phyloP scores from a whole-genome alignment of 2,888 invertebrate species.

The Tetheella fluctuosa region DNA sequence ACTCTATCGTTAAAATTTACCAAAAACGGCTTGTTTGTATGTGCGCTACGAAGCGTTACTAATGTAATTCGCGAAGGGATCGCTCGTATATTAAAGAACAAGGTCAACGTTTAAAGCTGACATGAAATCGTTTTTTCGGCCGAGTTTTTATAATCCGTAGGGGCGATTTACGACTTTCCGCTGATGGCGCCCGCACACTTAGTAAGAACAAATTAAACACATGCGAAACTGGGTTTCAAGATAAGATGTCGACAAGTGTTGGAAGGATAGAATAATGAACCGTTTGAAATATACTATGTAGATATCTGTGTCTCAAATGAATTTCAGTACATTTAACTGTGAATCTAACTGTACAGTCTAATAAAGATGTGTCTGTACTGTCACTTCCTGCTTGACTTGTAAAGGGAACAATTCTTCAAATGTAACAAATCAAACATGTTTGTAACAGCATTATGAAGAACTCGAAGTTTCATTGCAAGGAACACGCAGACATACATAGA shows the following conservation, averaged over 20 bases:
- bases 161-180: conserved; percentile 22
- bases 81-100: conserved; percentile 40
- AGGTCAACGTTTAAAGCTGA: conserved; percentile 45
- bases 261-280: conserved; percentile 2
- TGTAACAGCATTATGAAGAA: too few relatives aligned
- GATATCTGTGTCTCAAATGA: background rate
- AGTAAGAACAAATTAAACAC: conserved; percentile 14
- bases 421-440: background rate
- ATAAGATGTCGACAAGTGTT: conserved; percentile 9
- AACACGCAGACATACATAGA: background rate
- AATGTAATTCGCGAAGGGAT: conserved; percentile 46
- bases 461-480: too few relatives aligned
- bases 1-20: conserved; percentile 19
- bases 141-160: conserved; percentile 21
- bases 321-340: background rate
- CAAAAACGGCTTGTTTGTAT: conserved; percentile 26
- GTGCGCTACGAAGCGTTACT: conserved; percentile 38
- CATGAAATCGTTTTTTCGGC: conserved; percentile 23
- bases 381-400: background rate
- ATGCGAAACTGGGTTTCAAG: conserved; percentile 3
- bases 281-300: conserved; percentile 3
- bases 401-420: background rate
- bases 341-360: background rate
- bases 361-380: background rate
- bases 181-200: conserved; percentile 20